Evolutionary conservation across 2,797 vertebrate species (phyloP), one percentile per base, ranked within the genome.

Genomic region (Nannoperca obscura): DNA sequence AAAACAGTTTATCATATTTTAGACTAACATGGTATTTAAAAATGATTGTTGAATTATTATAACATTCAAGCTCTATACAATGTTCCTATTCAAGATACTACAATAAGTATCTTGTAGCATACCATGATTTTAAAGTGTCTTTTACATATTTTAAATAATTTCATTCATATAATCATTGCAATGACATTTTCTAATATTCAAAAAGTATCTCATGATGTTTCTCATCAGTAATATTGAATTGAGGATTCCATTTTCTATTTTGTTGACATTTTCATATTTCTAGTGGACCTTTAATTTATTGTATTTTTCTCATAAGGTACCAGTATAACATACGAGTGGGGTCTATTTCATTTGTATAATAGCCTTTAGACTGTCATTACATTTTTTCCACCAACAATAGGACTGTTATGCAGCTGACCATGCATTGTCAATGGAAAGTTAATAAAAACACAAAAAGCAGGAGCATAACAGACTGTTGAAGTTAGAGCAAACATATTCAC

Each of bases 391-490:
- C 20, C 62, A 49, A 50, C 30, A 34, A 9, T 49, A 22, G 22
- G 30, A 22, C 20, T 49, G 30, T 40, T 50, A 54, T 42, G 36
- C 17, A 67, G 50, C 36, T 67, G 17, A 15, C 20, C 3, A n/a
- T 22, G n/a, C 34, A 13, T 34, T 58, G 30, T 36, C 5, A 12
- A 20, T 38, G 34, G 34, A 19, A 53, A 27, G 24, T 14, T 65
- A n/a, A 52, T 52, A 61, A 50, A 66, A 66, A 64, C 15, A 66
- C 8, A 5, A 38, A 66, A 66, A 52, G 36, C 32, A 52, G 47
- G 30, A 66, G 20, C 13, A 22, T 65, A 7, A 34, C 44, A 64
- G n/a, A 4, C n/a, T 46, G 42, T 46, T 46, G 30, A 22, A 54
- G 50, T 49, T 17, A 46, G 24, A 32, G 34, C 27, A 49, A 49